Percentiles rank a stretch among this genome's conserved stretches.
These are phyloP conservation scores for Pammene aurita DNA, from an alignment of 2,888 invertebrate genomes.

Conservation along the genomic window DNA sequence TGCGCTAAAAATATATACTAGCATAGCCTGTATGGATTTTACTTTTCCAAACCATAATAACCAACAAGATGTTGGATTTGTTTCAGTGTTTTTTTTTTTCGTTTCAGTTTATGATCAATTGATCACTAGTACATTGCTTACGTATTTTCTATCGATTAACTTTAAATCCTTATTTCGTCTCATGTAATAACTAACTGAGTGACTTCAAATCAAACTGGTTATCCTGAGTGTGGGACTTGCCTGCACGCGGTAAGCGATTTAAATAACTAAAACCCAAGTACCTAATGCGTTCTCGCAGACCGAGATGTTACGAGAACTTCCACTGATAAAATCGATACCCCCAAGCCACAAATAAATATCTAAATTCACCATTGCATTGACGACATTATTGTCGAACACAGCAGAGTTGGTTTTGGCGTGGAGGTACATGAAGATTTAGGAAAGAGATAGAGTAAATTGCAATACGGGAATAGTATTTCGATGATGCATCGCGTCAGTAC, in stretches of 20 bases:
- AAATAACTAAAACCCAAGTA: slow-evolving; percentile 4
- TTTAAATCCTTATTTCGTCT: no score
- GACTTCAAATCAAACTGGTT: background rate
- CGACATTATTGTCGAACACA: slow-evolving; percentile 16
- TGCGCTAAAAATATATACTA: no score
- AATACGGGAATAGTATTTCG: slow-evolving; percentile 23
- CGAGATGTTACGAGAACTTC: slow-evolving; percentile 43
- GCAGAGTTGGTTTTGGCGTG: slow-evolving; percentile 20
- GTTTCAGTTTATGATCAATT: no score
- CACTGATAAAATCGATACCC: slow-evolving; percentile 40
- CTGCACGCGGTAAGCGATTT: background rate
- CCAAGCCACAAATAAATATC: slow-evolving; percentile 27
- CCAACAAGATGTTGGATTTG: no score
- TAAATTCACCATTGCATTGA: slow-evolving; percentile 10
- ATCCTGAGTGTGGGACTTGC: background rate
- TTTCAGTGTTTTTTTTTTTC: no score
- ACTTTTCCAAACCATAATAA: no score
- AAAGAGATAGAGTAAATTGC: slow-evolving; percentile 32
- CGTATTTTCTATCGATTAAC: no score
- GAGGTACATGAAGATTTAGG: slow-evolving; percentile 17
- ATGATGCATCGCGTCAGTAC: slow-evolving; percentile 36
- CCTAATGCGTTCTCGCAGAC: slow-evolving; percentile 36
- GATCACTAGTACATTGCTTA: no score
- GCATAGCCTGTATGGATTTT: no score
- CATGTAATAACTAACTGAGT: no score